These are phyloP conservation scores for Cacatua alba DNA, from an alignment of 2,113 vertebrate species.

Conservation along the genomic window DNA sequence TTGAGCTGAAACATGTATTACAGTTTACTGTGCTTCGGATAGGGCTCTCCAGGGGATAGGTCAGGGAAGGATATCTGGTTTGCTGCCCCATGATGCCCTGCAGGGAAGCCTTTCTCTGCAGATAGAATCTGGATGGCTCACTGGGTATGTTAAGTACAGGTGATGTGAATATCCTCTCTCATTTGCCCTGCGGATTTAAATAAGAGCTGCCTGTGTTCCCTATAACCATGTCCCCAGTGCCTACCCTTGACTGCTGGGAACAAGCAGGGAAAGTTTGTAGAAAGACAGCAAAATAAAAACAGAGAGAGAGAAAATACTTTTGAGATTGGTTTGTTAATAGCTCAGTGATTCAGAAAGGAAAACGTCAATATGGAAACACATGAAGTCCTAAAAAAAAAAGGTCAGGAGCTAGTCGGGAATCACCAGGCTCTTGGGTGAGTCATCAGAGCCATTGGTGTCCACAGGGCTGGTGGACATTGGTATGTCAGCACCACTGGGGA, in stretches of 20 bases:
- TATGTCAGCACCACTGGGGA: background rate
- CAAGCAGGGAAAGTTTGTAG: background rate
- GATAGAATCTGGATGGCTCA: background rate
- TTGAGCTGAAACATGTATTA: background rate
- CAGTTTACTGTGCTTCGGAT: background rate
- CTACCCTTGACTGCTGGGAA: background rate
- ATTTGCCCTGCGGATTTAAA: background rate
- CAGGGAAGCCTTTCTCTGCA: background rate
- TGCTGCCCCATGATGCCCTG: background rate
- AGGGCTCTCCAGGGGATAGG: background rate
- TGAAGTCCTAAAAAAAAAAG: background rate
- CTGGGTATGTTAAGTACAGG: background rate
- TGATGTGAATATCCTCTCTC: background rate
- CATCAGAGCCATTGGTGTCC: background rate
- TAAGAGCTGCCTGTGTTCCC: background rate
- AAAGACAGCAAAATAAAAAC: background rate
- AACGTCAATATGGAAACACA: background rate
- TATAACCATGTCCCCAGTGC: background rate
- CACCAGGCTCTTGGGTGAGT: background rate
- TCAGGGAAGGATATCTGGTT: background rate
- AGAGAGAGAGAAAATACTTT: background rate
- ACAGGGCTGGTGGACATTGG: background rate
- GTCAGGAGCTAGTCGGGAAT: background rate
- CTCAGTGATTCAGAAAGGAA: background rate
- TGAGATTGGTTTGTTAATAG: background rate